Evolutionary conservation across 2,888 invertebrate genomes (phyloP), one percentile per base, ranked within the genome.

Genomic region (Drosophila lutescens): DNA sequence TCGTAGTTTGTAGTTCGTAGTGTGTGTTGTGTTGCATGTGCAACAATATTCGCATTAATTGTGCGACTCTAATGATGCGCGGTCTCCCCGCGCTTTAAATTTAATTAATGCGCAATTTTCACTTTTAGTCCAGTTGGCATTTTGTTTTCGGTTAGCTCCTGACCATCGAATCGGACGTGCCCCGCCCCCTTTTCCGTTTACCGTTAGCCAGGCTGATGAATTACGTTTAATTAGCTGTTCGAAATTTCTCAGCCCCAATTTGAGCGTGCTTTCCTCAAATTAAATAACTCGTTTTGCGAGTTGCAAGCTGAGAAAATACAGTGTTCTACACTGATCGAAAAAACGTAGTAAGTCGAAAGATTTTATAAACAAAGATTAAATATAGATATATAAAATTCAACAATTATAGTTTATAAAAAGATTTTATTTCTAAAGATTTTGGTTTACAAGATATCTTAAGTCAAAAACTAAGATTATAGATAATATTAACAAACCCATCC

Each of bases 101-200:
- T 85, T 79, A 84, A 84, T 84, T 87, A 84, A 85, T 82, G 82
- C 63, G 58, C 79, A 75, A 84, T 87, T 86, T 84, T 76, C 79
- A 73, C 87, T 76, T 84, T 80, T 74, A 72, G 75, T 71, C 58
- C 76, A 68, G 61, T 84, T 73, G 74, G 74, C 80, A 69, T 68
- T 76, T 67, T 20, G 56, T 41, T 59, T 43, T 46, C 59, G 58
- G 59, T 67, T 58, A 62, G 26, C 50, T 44, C 40, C 34, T 46
- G 26, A 17, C 61, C 57, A 43, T 12, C 20, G 23, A 26, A 13
- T 30, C 23, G 17, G 13, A 15, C 38, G 15, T 12, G 17, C 23
- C 10, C 13, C 20, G 7, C 1, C 10, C 12, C 13, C 1, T n/a
- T 26, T 62, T 44, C 44, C 49, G 53, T 55, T 67, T 77, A 60